Evolutionary conservation across 2,888 invertebrate genomes (phyloP), one percentile per base, ranked within the genome.

Genomic region (Himalopsyche japonica): DNA sequence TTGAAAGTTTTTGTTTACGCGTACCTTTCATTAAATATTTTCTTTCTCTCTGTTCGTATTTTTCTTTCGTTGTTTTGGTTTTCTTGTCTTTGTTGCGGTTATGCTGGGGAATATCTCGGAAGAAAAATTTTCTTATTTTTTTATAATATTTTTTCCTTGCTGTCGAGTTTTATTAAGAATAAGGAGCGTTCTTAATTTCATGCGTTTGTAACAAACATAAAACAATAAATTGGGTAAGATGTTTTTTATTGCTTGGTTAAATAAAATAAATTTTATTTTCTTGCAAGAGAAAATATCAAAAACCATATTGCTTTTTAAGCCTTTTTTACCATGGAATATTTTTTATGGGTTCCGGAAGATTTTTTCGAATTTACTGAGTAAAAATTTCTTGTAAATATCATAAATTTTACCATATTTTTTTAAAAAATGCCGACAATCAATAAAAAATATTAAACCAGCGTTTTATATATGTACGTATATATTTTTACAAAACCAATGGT

Each of bases 1-100:
- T 32, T n/a, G 7, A 82, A 82, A 82, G 43, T 70, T 78, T 82
- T 70, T 84, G 79, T 81, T 84, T 82, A 81, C 81, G 47, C 37
- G 79, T 57, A 76, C 78, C 81, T 85, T 82, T 85, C 85, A 82
- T 82, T 80, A 85, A 85, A 85, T 80, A 85, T 85, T 85, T 85
- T 82, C 77, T 80, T 82, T 82, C 47, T 34, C 79, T 76, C 80
- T 80, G 77, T 37, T 80, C 82, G 12, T 76, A 27, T 84, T 76
- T 82, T 82, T 43, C 81, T 76, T 82, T 76, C 76, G 37, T 76
- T 82, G 79, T 78, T 70, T 49, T 77, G 70, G 48, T 76, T 27
- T 32, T 48, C 77, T 82, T 76, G 77, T 82, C 82, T 82, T 82
- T 82, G 84, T 84, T 84, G 82, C 43, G 79, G 79, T 57, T 79